Conservation (phyloP, 2,113 vertebrate genomes). For the Dissostichus mawsoni region DNA sequence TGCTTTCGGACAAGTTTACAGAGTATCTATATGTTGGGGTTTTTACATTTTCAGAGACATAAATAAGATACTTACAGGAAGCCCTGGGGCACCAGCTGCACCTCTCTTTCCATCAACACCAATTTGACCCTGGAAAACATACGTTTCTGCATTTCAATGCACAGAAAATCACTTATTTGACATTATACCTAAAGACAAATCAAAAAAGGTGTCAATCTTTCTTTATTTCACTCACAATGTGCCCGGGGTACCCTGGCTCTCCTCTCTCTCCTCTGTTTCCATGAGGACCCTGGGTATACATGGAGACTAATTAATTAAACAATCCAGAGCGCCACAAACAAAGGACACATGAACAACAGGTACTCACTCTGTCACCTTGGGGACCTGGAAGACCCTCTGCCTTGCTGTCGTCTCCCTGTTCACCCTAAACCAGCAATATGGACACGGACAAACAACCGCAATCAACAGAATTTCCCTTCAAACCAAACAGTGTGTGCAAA, state of each 20-base stretch:
- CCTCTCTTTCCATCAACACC: slow-evolving; percentile 92
- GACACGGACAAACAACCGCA: background rate
- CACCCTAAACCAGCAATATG: slow-evolving; percentile 85
- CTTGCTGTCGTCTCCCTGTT: slow-evolving; percentile 93
- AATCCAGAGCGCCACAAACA: background rate
- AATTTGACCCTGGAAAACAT: slow-evolving; percentile 87
- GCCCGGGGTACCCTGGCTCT: slow-evolving; percentile 90
- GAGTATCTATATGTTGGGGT: background rate
- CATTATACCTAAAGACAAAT: background rate
- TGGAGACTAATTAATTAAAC: slow-evolving; percentile 17
- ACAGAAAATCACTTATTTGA: background rate
- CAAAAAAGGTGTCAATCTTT: background rate
- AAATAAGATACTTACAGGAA: slow-evolving; percentile 88
- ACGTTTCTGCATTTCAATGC: slow-evolving; percentile 16
- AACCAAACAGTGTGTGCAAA: slow-evolving; percentile 24
- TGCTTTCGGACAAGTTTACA: background rate
- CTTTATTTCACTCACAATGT: slow-evolving; percentile 88
- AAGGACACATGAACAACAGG: background rate
- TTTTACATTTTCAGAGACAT: slow-evolving; percentile 15
- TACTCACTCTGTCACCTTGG: slow-evolving; percentile 95
- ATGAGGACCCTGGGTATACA: slow-evolving; percentile 85
- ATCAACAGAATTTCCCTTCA: slow-evolving; percentile 17
- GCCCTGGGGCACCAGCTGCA: slow-evolving; percentile 89
- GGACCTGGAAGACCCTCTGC: slow-evolving; percentile 91
- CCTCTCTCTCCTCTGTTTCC: slow-evolving; percentile 92